Evolutionary conservation across 37 sponge, comb jelly and placozoan genomes (phyloP).

Genomic region (Bolinopsis microptera): DNA sequence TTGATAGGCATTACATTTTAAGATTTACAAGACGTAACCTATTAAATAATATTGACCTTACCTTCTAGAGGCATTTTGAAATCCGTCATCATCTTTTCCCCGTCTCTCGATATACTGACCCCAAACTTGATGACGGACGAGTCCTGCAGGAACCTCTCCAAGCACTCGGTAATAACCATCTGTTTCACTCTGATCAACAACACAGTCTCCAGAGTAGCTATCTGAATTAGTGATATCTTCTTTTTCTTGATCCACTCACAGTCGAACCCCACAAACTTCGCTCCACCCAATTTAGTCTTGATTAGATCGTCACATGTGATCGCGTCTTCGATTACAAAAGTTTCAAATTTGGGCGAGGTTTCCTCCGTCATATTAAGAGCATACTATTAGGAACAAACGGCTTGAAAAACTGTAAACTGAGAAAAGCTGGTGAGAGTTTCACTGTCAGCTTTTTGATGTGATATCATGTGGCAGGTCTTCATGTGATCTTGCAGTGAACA

Average conservation of each 20-base stretch:
- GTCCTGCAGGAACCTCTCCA: slow-evolving; percentile 1
- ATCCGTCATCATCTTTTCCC: slow-evolving; percentile 22
- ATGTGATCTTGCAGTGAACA: background rate
- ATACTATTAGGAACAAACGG: background rate
- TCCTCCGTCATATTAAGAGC: background rate
- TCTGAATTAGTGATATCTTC: slow-evolving; percentile 41
- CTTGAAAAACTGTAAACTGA: background rate
- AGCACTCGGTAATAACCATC: slow-evolving; percentile 23
- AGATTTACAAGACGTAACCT: background rate
- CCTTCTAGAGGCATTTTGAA: background rate
- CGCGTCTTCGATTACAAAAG: slow-evolving; percentile 5
- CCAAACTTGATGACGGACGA: background rate
- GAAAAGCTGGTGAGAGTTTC: background rate
- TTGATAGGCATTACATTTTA: too few species aligned
- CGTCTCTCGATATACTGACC: slow-evolving; percentile 29
- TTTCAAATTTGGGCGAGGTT: background rate
- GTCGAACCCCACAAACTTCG: slow-evolving; percentile 57
- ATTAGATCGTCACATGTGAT: background rate
- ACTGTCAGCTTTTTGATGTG: background rate
- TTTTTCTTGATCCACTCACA: slow-evolving; percentile 14
- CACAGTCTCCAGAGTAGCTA: background rate
- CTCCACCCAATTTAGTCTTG: background rate
- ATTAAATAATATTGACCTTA: slow-evolving; percentile 2
- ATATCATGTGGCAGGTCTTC: background rate
- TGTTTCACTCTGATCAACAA: background rate